Evolutionary conservation across 92 coral and sea anemone species (phyloP), one percentile per base, ranked within the genome.

Genomic region (Zoanthus sociatus): DNA sequence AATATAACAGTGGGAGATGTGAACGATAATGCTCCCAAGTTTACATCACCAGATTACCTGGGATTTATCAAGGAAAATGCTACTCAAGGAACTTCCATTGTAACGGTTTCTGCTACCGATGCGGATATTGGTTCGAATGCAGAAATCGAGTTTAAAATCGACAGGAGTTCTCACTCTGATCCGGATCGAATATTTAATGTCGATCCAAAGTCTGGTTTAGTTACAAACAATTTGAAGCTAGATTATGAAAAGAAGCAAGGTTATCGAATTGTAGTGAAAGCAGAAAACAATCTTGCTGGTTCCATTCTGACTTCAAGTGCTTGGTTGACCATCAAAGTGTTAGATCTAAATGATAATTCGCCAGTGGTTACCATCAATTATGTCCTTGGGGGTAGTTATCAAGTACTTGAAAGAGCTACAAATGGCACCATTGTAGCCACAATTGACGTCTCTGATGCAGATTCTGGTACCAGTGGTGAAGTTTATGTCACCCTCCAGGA

Each of bases 91-190:
- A 92, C 98, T 18, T 56, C 90, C 26, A 92, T 97, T 68, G 13
- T 87, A 17, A 89, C 92, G 83, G 94, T 97, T 14, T 89, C 93
- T 58, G 98, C 99, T 5, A 92, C 94, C 18, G 99, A 97, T 87
- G 75, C 88, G 30, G 99, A 97, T 77, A 91, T 92, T 30, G 98
- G 98, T 0, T 71, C 90, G 68, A 93, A 95, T 77, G 96, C 94
- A 31, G 82, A 86, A 71, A 94, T 97, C 10, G 76, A 12, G 73
- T 97, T 95, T 85, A 58, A 64, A 10, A 92, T 97, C 83, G 94
- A 93, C 72, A 90, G 91, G 63, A 82, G 91, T 9, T 60, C 87
- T 15, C 86, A 85, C 15, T 92, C 94, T 47, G 95, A 93, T 64
- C 96, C 91, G 6, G 55, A 76, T 7, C 37, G 55, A 6, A 83